A percentile compares a stretch with the other conserved stretches of the same genome.
Conservation (phyloP, 2,113 vertebrate species). For the Chionomys nivalis region DNA sequence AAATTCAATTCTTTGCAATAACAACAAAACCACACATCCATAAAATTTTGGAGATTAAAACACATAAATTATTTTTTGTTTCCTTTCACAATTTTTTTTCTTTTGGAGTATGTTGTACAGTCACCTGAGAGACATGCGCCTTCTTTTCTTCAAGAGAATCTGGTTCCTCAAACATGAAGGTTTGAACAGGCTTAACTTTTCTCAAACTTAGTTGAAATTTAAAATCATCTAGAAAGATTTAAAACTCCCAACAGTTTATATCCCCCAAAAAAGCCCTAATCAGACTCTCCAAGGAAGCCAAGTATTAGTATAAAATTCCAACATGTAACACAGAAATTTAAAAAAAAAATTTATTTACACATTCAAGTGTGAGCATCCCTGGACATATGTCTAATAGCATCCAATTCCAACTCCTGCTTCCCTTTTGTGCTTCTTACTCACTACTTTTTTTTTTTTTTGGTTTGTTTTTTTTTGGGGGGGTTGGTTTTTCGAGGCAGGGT, state of each 20-base stretch:
- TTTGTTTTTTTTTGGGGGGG: too few species aligned
- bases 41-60: neutral
- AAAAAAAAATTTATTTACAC: neutral
- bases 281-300: neutral
- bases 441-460: too few species aligned
- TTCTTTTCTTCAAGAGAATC: neutral
- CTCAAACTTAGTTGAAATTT: neutral
- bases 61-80: neutral
- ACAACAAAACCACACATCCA: neutral
- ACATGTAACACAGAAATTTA: neutral
- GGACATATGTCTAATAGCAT: neutral
- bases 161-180: neutral
- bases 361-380: neutral
- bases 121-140: neutral
- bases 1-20: neutral
- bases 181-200: neutral
- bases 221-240: neutral
- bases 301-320: neutral
- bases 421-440: neutral
- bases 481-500: too few species aligned
- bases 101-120: neutral
- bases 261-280: neutral
- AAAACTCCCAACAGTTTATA: neutral
- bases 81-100: neutral
- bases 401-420: neutral